Conservation (phyloP, 2,888 invertebrate genomes). For the Caenorhabditis sp. region DNA sequence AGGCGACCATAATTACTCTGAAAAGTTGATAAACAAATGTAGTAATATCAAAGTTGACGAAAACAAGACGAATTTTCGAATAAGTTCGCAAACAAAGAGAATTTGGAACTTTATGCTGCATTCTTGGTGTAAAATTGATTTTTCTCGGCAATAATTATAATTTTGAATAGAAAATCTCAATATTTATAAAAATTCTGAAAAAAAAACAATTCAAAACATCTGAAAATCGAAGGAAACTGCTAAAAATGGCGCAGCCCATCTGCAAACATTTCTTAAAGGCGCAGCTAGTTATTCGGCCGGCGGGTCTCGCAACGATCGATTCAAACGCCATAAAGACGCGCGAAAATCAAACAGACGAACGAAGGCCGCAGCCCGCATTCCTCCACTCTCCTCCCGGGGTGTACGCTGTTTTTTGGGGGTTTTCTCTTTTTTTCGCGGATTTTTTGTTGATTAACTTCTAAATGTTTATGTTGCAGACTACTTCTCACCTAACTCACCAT, state of each 20-base stretch:
- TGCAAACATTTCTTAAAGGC: constrained; percentile 49
- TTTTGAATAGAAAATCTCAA: not conserved
- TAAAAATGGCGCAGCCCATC: constrained; percentile 50
- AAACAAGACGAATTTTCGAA: not conserved
- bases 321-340: constrained; percentile 38
- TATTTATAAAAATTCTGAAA: not conserved
- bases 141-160: too few species aligned
- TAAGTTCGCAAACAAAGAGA: not conserved
- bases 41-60: not conserved
- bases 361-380: not conserved
- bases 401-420: not conserved
- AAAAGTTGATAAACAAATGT: constrained; percentile 14
- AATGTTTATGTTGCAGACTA: constrained; percentile 14
- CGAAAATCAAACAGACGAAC: constrained; percentile 49
- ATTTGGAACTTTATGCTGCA: not conserved
- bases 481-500: constrained; percentile 32
- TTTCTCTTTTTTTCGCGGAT: not conserved
- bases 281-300: constrained; percentile 6
- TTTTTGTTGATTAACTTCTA: not conserved
- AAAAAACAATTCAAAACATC: constrained; percentile 5
- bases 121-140: not conserved
- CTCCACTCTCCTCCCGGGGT: constrained; percentile 1
- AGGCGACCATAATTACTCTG: constrained; percentile 72
- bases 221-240: constrained; percentile 3
- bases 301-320: constrained; percentile 49